A percentile compares a stretch with the other conserved stretches of the same genome.
phyloP scores from a whole-genome alignment of 1,140 invertebrate species.

The Sitobion miscanthi region DNA sequence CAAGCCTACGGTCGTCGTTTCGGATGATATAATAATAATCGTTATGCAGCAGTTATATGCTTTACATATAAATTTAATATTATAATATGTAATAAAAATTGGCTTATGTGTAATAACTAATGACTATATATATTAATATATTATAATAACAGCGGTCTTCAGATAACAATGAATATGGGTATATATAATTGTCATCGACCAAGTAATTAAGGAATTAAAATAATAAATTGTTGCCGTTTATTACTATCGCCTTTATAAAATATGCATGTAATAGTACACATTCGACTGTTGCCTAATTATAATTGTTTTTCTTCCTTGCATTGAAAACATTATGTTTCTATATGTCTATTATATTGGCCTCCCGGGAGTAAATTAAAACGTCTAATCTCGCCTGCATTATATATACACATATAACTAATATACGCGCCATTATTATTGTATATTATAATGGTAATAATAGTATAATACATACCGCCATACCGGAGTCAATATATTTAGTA shows the following conservation, averaged over 20 bases:
- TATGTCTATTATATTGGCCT: slow-evolving; percentile 3
- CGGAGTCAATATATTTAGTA: not conserved
- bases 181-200: not conserved
- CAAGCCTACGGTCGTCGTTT: too few species aligned
- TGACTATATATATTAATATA: not conserved
- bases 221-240: not conserved
- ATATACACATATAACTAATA: not conserved
- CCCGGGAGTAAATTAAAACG: not conserved
- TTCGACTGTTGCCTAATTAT: not conserved
- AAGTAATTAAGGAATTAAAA: slow-evolving; percentile 5
- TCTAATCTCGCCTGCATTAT: not conserved
- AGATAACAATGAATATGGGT: not conserved
- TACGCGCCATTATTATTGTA: not conserved
- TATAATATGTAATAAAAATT: not conserved
- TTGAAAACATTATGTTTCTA: not conserved
- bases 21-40: too few species aligned
- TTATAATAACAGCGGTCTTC: not conserved
- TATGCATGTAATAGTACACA: not conserved
- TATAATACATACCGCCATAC: too few species aligned
- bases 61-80: too few species aligned
- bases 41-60: not conserved
- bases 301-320: not conserved
- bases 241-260: not conserved
- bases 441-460: not conserved
- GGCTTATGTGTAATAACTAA: not conserved